phyloP scores from a whole-genome alignment of 2,888 invertebrate species.

The Yponomeuta sedellus region DNA sequence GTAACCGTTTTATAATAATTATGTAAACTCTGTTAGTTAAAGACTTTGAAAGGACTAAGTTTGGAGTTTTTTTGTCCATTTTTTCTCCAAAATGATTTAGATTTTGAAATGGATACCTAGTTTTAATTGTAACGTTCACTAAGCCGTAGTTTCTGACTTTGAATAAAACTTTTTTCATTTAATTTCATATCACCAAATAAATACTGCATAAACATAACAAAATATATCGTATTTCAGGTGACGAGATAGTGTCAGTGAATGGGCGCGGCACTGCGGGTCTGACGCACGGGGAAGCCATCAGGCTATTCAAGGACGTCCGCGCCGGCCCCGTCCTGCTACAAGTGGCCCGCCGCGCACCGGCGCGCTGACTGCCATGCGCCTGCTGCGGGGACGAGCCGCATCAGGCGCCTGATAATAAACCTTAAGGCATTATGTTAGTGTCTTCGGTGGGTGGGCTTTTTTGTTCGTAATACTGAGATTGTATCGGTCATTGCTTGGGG shows the following conservation, averaged over 20 bases:
- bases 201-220: not conserved
- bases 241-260: slow-evolving; percentile 88
- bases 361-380: slow-evolving; percentile 73
- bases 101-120: no score
- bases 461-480: slow-evolving; percentile 67
- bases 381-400: slow-evolving; percentile 55
- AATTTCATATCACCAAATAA: not conserved
- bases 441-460: no score
- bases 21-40: no score
- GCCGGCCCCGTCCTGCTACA: slow-evolving; percentile 85
- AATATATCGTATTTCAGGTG: slow-evolving; percentile 74
- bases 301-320: slow-evolving; percentile 86
- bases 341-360: slow-evolving; percentile 74
- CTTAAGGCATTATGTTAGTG: not conserved
- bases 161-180: no score
- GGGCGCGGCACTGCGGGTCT: slow-evolving; percentile 85
- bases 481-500: slow-evolving; percentile 87
- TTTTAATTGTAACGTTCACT: no score
- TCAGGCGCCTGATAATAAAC: slow-evolving; percentile 42
- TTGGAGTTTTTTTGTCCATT: no score
- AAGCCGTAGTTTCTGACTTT: no score
- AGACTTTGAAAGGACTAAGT: no score
- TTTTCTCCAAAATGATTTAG: no score
- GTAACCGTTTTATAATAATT: no score
- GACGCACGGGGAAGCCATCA: slow-evolving; percentile 87